A percentile compares a stretch with the other conserved stretches of the same genome.
phyloP scores from a whole-genome alignment of 2,113 vertebrate genomes.

The Corythornis madagascariensis region DNA sequence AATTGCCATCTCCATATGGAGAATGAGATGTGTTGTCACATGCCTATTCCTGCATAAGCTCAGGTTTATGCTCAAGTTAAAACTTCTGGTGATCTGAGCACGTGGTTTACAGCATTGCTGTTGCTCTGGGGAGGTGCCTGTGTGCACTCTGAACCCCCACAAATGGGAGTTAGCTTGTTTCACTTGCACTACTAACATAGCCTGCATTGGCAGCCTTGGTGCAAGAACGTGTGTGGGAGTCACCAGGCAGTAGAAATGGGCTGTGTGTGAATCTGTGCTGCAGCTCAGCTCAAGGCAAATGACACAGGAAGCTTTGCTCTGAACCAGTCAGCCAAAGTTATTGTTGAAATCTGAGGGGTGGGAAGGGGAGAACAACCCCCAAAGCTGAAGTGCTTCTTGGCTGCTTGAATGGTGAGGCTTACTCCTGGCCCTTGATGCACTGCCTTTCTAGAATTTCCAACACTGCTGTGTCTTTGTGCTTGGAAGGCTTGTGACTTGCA shows the following conservation, averaged over 20 bases:
- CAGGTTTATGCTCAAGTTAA: neutral
- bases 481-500: neutral
- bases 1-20: neutral
- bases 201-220: constrained; percentile 10
- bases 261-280: neutral
- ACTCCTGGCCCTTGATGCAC: neutral
- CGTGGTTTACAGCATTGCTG: neutral
- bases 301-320: neutral
- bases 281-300: constrained; percentile 24
- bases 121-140: neutral
- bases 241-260: neutral
- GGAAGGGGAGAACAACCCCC: neutral
- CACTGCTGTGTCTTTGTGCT: neutral
- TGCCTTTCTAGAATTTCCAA: neutral
- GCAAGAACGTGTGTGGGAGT: constrained; percentile 48
- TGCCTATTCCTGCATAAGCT: neutral
- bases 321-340: neutral
- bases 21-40: neutral
- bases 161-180: neutral
- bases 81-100: neutral
- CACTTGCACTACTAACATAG: neutral
- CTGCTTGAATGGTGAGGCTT: neutral
- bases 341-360: neutral
- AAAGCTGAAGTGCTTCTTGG: neutral
- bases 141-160: neutral